phyloP scores from a whole-genome alignment of 1,140 invertebrate species.

The Lepidurus arcticus region DNA sequence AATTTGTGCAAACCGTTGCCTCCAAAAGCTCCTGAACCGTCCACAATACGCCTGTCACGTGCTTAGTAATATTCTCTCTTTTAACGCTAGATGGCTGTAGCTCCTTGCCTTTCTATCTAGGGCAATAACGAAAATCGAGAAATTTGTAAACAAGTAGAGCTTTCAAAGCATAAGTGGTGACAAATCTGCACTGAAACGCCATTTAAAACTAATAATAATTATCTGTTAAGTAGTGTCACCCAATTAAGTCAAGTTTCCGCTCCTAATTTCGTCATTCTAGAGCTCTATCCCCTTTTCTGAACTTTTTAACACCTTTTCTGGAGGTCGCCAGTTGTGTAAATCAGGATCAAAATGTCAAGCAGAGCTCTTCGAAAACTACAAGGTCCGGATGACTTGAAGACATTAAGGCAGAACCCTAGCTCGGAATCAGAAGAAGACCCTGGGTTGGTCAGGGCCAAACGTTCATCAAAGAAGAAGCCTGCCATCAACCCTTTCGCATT shows the following conservation, averaged over 20 bases:
- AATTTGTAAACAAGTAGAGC: too few relatives aligned
- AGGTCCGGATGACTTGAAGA: slow-evolving; percentile 46
- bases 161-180: too few relatives aligned
- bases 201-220: too few relatives aligned
- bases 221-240: too few relatives aligned
- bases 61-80: neutral
- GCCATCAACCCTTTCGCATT: slow-evolving; percentile 32
- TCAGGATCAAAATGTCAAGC: slow-evolving; percentile 51
- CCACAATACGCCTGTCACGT: neutral
- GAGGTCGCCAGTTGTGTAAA: neutral
- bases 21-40: neutral
- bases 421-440: slow-evolving; percentile 48
- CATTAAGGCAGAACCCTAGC: slow-evolving; percentile 45
- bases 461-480: slow-evolving; percentile 25
- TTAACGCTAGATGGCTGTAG: too few relatives aligned
- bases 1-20: too few relatives aligned
- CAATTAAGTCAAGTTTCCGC: too few relatives aligned
- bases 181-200: too few relatives aligned
- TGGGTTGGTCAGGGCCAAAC: slow-evolving; percentile 43
- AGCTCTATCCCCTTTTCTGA: neutral
- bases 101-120: too few relatives aligned
- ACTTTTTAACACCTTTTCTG: neutral
- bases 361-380: slow-evolving; percentile 58
- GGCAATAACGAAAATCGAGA: too few relatives aligned
- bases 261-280: neutral